Percentiles rank a stretch among this genome's conserved stretches.
Conservation (phyloP, 2,888 invertebrate species). For the Papilio protenor region DNA sequence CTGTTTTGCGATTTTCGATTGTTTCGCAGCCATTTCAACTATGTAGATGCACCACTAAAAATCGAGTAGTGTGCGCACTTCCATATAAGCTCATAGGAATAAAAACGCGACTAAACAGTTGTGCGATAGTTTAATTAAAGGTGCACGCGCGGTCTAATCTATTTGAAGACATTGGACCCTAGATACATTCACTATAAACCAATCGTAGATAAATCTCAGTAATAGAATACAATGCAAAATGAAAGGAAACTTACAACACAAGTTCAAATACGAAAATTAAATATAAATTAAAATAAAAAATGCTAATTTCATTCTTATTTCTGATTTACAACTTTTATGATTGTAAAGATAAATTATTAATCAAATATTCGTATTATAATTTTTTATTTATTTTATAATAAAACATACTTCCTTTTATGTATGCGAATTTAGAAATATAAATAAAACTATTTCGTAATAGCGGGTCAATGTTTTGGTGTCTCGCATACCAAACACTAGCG, state of each 20-base stretch:
- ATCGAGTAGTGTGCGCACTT: no score
- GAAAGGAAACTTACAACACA: slow-evolving; percentile 18
- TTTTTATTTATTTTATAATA: neutral
- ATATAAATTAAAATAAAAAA: slow-evolving; percentile 7
- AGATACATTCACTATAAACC: slow-evolving; percentile 14
- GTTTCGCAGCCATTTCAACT: no score
- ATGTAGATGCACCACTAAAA: no score
- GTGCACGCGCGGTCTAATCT: neutral
- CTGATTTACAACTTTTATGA: neutral
- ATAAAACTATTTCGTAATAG: neutral
- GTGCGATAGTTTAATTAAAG: no score
- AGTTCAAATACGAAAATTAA: slow-evolving; percentile 3
- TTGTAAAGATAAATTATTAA: neutral
- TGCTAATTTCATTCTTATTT: neutral
- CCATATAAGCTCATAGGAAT: no score
- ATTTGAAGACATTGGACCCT: slow-evolving; percentile 1
- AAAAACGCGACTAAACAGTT: no score
- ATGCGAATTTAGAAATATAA: slow-evolving; percentile 10
- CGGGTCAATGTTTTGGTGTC: slow-evolving; percentile 3
- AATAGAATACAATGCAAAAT: slow-evolving; percentile 4
- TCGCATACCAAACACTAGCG: slow-evolving; percentile 17
- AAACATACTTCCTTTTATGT: neutral
- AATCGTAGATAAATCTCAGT: neutral
- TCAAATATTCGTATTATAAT: neutral
- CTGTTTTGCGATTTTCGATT: no score